Evolutionary conservation across 2,113 vertebrate genomes (phyloP), one percentile per base, ranked within the genome.

Genomic region (Prionailurus bengalensis): DNA sequence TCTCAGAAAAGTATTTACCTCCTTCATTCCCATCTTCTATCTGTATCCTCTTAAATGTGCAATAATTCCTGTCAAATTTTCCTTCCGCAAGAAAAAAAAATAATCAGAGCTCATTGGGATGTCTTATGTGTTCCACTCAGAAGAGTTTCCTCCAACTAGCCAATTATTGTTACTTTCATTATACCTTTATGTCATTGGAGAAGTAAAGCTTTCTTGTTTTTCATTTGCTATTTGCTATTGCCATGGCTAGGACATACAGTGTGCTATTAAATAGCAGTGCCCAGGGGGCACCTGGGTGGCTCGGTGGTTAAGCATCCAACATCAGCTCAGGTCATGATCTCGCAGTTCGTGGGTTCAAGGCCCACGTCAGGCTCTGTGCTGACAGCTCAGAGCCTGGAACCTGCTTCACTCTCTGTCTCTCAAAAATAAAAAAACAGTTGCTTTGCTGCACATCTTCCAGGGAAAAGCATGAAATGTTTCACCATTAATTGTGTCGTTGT

Each of bases 191-290:
- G 21, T 63, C 13, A 6, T 36, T 23, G 16, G 51, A 88, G 48
- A 45, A 3, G 7, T 9, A 33, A 51, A 10, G 7, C 42, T 21
- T 58, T 31, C 0, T 0, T 3, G 4, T 48, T 83, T 94, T 15
- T 11, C 21, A 0, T 29, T 66, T 21, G 15, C 5, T 76, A 2
- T 55, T 70, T 70, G 70, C 16, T 48, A 0, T 1, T 48, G 33
- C 2, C 1, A 42, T 33, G 53, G 6, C 11, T n/a, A 23, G 33
- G 31, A 2, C 5, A 2, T 0, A 3, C 12, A 25, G 11, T 0
- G 1, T 42, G 45, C 21, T n/a, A 1, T 1, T 12, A 1, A 19
- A 11, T 3, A 19, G 63, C 8, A n/a, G 11, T 13, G 51, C 27
- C 1, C 29, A 61, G 2, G 31, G 55, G 5, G 13, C 55, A 17